These are phyloP conservation scores for Monopis laevigella DNA, from an alignment of 2,888 invertebrate species.

Conservation along the genomic window DNA sequence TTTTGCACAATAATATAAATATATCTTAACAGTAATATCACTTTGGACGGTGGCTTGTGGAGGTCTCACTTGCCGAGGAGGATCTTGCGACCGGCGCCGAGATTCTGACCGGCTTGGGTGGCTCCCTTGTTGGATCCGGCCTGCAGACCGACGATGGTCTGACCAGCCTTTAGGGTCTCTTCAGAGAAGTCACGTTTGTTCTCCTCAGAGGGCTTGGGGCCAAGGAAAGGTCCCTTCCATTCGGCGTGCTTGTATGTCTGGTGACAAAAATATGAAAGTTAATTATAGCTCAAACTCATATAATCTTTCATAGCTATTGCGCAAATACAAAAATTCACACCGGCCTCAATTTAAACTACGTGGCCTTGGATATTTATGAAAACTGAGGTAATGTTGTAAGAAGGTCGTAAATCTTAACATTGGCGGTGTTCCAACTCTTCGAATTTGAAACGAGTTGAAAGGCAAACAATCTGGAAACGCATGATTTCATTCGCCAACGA, in stretches of 20 bases:
- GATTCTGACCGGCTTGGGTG: constrained; percentile 88
- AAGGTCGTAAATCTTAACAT: constrained; percentile 53
- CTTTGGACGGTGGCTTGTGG: constrained; percentile 29
- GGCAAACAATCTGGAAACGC: constrained; percentile 43
- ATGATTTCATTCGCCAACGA: constrained; percentile 31
- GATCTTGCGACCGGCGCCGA: constrained; percentile 91
- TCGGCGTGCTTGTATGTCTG: constrained; percentile 88
- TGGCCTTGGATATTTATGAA: constrained; percentile 58
- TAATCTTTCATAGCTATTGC: constrained; percentile 13
- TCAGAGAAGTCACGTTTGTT: constrained; percentile 95
- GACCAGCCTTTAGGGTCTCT: constrained; percentile 88
- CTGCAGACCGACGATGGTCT: constrained; percentile 92
- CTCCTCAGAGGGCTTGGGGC: constrained; percentile 94
- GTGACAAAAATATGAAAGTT: constrained; percentile 21
- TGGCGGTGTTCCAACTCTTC: constrained; percentile 48
- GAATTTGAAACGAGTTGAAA: constrained; percentile 39
- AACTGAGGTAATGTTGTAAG: constrained; percentile 56
- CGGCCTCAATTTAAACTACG: constrained; percentile 25
- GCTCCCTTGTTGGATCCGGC: constrained; percentile 97
- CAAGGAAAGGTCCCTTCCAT: constrained; percentile 87
- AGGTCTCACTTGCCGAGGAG: constrained; percentile 83
- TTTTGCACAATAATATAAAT: constrained; percentile 39
- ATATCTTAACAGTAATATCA: constrained; percentile 59
- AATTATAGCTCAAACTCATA: neutral
- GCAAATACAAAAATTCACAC: constrained; percentile 25